phyloP scores from a whole-genome alignment of 2,888 invertebrate genomes.

The Pristionchus exspectatus region DNA sequence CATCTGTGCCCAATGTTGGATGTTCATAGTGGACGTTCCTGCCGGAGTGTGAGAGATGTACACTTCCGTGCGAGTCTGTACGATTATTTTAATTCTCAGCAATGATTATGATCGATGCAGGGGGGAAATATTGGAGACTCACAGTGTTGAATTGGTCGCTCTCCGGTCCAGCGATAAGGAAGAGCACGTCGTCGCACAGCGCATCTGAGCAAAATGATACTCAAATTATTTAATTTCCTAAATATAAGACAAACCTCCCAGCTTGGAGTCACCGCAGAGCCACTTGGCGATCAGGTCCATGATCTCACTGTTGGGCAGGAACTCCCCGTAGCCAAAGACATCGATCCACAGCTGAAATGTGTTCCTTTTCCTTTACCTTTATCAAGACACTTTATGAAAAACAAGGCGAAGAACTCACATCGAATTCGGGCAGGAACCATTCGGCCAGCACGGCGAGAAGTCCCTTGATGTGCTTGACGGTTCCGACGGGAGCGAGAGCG shows the following conservation, averaged over 20 bases:
- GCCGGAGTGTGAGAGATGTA: constrained; percentile 80
- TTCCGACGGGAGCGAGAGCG: constrained; percentile 76
- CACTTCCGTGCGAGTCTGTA: constrained; percentile 80
- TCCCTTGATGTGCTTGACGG: constrained; percentile 78
- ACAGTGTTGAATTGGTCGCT: constrained; percentile 75
- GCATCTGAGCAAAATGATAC: neutral
- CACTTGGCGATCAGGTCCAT: constrained; percentile 69
- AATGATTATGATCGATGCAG: neutral
- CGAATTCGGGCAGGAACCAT: constrained; percentile 52
- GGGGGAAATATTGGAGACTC: neutral
- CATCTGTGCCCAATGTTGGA: constrained; percentile 80
- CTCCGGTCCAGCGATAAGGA: constrained; percentile 85
- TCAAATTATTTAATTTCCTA: no score
- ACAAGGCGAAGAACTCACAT: constrained; percentile 76
- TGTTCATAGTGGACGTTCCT: constrained; percentile 80
- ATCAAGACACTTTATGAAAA: no score
- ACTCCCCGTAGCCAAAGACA: constrained; percentile 81
- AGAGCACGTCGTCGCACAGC: constrained; percentile 87
- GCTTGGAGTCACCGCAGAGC: constrained; percentile 67
- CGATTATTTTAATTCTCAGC: neutral
- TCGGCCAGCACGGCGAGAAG: constrained; percentile 66
- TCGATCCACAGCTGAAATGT: constrained; percentile 71
- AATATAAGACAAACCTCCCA: constrained; percentile 41
- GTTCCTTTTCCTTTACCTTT: neutral
- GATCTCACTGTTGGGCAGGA: constrained; percentile 78